A percentile compares a stretch with the other conserved stretches of the same genome.
These are phyloP conservation scores for Erebia ligea DNA, from an alignment of 2,888 invertebrate genomes.

Conservation along the genomic window DNA sequence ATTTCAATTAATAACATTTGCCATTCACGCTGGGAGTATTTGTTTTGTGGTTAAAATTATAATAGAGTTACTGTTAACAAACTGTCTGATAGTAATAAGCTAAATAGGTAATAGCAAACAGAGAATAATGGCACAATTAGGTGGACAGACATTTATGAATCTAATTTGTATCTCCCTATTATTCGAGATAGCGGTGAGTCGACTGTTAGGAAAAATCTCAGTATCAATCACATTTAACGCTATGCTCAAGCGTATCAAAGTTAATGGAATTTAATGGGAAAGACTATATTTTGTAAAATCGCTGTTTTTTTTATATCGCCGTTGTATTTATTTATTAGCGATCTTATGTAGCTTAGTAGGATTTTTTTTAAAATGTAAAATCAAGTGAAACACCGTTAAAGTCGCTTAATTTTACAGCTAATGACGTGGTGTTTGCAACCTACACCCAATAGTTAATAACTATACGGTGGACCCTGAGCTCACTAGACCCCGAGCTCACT, in stretches of 20 bases:
- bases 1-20: slow-evolving; percentile 56
- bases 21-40: slow-evolving; percentile 45
- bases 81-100: slow-evolving; percentile 40
- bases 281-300: slow-evolving; percentile 19
- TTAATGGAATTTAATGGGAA: slow-evolving; percentile 28
- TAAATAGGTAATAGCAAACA: slow-evolving; percentile 40
- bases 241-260: slow-evolving; percentile 25
- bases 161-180: slow-evolving; percentile 39
- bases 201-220: slow-evolving; percentile 28
- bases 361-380: too few relatives aligned
- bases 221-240: slow-evolving; percentile 36
- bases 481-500: background rate
- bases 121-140: slow-evolving; percentile 39
- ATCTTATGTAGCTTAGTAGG: too few relatives aligned
- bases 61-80: slow-evolving; percentile 41
- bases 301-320: too few relatives aligned
- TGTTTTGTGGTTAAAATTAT: slow-evolving; percentile 45
- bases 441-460: too few relatives aligned
- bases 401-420: too few relatives aligned
- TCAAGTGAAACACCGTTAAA: too few relatives aligned
- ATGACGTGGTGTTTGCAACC: too few relatives aligned
- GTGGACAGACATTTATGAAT: slow-evolving; percentile 39
- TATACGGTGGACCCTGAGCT: too few relatives aligned
- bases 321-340: too few relatives aligned
- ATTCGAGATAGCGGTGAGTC: slow-evolving; percentile 37